Conservation (phyloP, 1,140 invertebrate species). For the Drosophila sproati region DNA sequence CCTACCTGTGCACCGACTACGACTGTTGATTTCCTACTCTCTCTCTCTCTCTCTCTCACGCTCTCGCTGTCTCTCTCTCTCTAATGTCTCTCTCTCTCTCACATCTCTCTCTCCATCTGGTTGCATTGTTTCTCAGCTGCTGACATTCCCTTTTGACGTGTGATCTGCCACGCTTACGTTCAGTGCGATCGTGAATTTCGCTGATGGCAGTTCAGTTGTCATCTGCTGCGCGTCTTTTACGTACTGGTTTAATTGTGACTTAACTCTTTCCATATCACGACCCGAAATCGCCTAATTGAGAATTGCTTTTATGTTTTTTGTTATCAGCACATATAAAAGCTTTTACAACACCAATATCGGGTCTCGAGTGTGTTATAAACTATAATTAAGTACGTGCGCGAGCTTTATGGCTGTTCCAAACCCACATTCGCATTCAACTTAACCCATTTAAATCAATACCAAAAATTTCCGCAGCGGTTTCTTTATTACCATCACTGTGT, state of each 20-base stretch:
- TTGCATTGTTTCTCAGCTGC: slow-evolving; percentile 22
- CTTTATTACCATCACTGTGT: slow-evolving; percentile 35
- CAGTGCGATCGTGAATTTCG: slow-evolving; percentile 45
- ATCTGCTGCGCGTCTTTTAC: background rate
- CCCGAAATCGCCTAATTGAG: slow-evolving; percentile 15
- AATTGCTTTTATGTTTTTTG: slow-evolving; percentile 30
- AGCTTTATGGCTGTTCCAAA: background rate
- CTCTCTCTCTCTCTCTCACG: background rate
- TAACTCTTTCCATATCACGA: slow-evolving; percentile 13
- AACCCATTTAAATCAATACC: slow-evolving; percentile 61
- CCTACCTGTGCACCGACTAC: slow-evolving; percentile 1
- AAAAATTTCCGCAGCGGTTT: slow-evolving; percentile 36
- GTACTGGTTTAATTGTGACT: slow-evolving; percentile 42
- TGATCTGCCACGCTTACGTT: slow-evolving; percentile 18
- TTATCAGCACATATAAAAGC: slow-evolving; percentile 30
- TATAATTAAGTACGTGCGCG: slow-evolving; percentile 40
- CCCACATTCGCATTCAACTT: slow-evolving; percentile 5
- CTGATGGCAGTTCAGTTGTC: slow-evolving; percentile 45
- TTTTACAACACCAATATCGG: slow-evolving; percentile 29
- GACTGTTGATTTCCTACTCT: slow-evolving; percentile 2
- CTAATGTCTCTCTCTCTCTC: slow-evolving; percentile 9
- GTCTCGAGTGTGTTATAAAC: slow-evolving; percentile 39
- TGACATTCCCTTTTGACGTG: slow-evolving; percentile 1
- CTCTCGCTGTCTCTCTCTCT: slow-evolving; percentile 3
- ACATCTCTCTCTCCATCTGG: slow-evolving; percentile 11